Evolutionary conservation across 2,113 vertebrate species (phyloP), one percentile per base, ranked within the genome.

Genomic region (Ivindomyrus marchei): DNA sequence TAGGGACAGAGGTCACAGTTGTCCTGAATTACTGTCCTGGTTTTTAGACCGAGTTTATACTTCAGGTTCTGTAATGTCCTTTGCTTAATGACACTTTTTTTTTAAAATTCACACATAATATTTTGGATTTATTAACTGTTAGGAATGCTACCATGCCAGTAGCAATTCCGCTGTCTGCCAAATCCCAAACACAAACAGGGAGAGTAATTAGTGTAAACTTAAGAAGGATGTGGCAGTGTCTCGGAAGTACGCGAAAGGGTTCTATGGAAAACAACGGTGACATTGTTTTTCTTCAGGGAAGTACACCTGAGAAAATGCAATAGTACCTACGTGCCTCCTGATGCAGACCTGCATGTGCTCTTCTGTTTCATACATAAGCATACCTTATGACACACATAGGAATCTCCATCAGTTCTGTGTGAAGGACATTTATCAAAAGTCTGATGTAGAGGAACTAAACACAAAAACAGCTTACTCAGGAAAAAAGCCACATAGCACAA

Each of bases 81-180:
- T 96, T 96, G 96, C 96, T 96, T 98, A 98, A 99, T 97, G 96
- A 96, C 96, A 94, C 91, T 96, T 97, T 94, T 96, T 97, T 97
- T 95, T 94, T 96, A 96, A 56, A 97, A 97, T 98, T 98, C 97
- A 97, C 98, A 99, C 97, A 95, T 98, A 98, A 98, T 99, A 97
- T 97, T 97, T 97, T 95, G 97, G 96, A 98, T 98, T 98, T 99
- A 98, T 98, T 97, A 97, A 96, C 97, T 97, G 97, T 97, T 97
- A 97, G 96, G 96, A 97, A 97, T 95, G 97, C 96, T 97, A 94
- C 96, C 96, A 97, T 93, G 97, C 96, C 97, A 95, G 96, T 97
- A 97, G 97, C 95, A 93, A 96, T 97, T 97, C 96, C 95, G 96
- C 95, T 97, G 6, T 36, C 74, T 42, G 89, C 86, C 66, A 89